phyloP scores from a whole-genome alignment of 2,888 invertebrate genomes.

The Toxonevra muliebris region DNA sequence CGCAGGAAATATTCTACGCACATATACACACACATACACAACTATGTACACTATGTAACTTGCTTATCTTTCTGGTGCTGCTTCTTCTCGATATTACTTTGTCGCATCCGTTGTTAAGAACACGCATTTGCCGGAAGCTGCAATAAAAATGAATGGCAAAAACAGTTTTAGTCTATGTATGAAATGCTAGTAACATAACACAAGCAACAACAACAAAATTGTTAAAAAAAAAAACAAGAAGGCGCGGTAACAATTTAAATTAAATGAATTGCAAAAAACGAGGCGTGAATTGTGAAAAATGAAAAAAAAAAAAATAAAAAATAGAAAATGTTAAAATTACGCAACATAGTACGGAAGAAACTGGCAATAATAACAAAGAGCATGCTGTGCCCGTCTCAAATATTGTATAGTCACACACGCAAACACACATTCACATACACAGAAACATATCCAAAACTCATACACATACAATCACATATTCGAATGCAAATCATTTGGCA shows the following conservation, averaged over 20 bases:
- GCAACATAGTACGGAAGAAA: neutral
- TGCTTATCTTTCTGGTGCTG: no score
- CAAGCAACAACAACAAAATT: no score
- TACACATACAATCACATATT: neutral
- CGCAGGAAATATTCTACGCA: neutral
- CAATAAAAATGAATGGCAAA: constrained; percentile 49
- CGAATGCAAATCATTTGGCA: constrained; percentile 5
- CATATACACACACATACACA: no score
- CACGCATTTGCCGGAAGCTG: constrained; percentile 30
- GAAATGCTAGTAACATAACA: neutral
- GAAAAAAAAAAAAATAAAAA: neutral
- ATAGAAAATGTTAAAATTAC: neutral
- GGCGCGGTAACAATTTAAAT: neutral
- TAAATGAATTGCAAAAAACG: constrained; percentile 3
- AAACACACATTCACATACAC: neutral
- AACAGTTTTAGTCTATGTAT: constrained; percentile 34
- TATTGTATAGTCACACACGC: no score
- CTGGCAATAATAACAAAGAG: neutral
- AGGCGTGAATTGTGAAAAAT: neutral
- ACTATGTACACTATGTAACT: no score
- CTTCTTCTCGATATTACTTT: neutral
- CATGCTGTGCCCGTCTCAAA: neutral
- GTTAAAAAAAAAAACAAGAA: neutral
- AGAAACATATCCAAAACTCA: no score
- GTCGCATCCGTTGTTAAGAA: constrained; percentile 13